These are phyloP conservation scores for Ovis aries DNA, from an alignment of 2,113 vertebrate species.

Conservation along the genomic window DNA sequence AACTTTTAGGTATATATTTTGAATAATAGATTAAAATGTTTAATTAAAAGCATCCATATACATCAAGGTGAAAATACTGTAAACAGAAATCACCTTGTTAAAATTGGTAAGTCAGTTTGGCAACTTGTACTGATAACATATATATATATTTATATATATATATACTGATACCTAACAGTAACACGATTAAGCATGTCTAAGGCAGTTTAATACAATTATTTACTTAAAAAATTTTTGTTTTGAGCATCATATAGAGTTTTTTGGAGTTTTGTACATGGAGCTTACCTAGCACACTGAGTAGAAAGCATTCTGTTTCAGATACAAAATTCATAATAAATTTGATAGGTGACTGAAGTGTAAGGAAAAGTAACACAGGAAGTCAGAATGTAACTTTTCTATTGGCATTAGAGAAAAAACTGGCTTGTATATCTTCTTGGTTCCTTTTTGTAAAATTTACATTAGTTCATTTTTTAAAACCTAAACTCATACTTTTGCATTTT, in stretches of 20 bases:
- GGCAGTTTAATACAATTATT: background rate
- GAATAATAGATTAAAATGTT: background rate
- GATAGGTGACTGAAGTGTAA: background rate
- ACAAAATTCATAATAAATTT: background rate
- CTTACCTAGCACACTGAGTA: background rate
- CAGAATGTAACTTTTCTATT: background rate
- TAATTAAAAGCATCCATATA: background rate
- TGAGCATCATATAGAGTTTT: background rate
- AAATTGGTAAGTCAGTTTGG: background rate
- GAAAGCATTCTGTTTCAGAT: background rate
- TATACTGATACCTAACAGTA: background rate
- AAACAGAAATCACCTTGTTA: background rate
- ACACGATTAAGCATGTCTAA: background rate
- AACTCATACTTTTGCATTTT: slow-evolving; percentile 7
- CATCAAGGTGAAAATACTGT: background rate
- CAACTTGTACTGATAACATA: background rate
- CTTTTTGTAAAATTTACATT: slow-evolving; percentile 42
- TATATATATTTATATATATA: background rate
- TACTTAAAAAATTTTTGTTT: background rate
- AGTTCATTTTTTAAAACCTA: slow-evolving; percentile 5
- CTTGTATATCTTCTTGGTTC: background rate
- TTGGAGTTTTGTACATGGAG: background rate
- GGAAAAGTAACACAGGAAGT: background rate
- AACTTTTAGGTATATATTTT: background rate
- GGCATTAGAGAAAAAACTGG: background rate